Conservation (phyloP, 2,888 invertebrate species). For the Athripsodes cinereus region DNA sequence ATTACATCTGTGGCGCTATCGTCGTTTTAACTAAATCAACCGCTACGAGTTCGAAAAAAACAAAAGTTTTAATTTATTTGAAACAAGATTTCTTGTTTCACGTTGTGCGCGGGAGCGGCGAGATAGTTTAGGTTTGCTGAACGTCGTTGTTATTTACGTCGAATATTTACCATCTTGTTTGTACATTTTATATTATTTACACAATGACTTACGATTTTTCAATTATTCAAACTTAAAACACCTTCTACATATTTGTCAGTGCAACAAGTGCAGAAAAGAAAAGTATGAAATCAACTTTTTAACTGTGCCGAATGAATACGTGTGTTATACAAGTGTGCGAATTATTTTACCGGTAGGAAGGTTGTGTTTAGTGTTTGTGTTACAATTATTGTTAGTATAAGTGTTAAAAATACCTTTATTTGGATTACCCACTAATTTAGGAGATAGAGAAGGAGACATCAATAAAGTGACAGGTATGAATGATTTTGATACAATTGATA, state of each 20-base stretch:
- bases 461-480: neutral
- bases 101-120: neutral
- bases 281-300: too few relatives aligned
- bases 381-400: neutral
- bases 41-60: neutral
- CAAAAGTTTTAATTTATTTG: slow-evolving; percentile 1
- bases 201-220: neutral
- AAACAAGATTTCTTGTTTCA: neutral
- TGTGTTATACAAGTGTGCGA: neutral
- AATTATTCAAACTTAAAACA: neutral
- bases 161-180: neutral
- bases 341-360: neutral
- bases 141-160: neutral
- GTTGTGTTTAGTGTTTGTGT: neutral
- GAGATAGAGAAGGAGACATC: neutral
- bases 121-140: neutral
- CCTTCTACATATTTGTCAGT: neutral
- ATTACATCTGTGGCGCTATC: too few relatives aligned
- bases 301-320: neutral
- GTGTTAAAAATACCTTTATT: neutral
- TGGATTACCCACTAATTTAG: neutral
- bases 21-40: too few relatives aligned
- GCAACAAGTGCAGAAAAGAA: slow-evolving; percentile 1
- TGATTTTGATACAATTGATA: too few relatives aligned
- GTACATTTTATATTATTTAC: neutral